phyloP scores from a whole-genome alignment of 1,140 invertebrate genomes.

The Mamestra configurata region DNA sequence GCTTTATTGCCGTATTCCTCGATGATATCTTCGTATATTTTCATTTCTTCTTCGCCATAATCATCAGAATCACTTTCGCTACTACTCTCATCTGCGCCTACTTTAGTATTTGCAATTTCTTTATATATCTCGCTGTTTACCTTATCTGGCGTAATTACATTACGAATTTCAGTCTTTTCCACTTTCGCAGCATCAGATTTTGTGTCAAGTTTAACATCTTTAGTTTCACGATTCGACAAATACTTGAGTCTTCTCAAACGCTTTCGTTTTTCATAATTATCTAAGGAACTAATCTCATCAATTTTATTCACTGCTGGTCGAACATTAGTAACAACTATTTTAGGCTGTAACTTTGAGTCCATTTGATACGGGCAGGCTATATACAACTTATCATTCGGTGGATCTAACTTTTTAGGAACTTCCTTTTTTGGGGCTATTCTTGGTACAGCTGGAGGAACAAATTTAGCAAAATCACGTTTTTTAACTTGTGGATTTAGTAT shows the following conservation, averaged over 20 bases:
- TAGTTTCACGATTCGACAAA: conserved; percentile 71
- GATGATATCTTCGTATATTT: conserved; percentile 75
- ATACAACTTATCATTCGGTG: conserved; percentile 73
- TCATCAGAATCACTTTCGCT: conserved; percentile 82
- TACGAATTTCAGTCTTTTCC: conserved; percentile 52
- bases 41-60: conserved; percentile 77
- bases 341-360: conserved; percentile 78
- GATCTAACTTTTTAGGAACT: conserved; percentile 66
- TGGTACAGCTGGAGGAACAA: conserved; percentile 7
- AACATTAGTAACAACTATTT: conserved; percentile 78
- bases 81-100: conserved; percentile 61
- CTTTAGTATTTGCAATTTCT: conserved; percentile 73
- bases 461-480: conserved; percentile 68
- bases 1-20: conserved; percentile 68
- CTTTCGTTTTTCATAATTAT: conserved; percentile 82
- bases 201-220: conserved; percentile 66
- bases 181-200: conserved; percentile 61
- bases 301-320: conserved; percentile 67
- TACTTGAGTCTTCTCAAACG: conserved; percentile 74
- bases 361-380: conserved; percentile 78
- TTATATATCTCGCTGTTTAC: conserved; percentile 81
- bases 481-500: conserved; percentile 68
- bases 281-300: conserved; percentile 82
- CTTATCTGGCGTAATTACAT: conserved; percentile 83
- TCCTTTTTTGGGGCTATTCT: conserved; percentile 61